Base-by-base conservation (phyloP, 2,888 invertebrate species). In the Orthosia gothica region DNA sequence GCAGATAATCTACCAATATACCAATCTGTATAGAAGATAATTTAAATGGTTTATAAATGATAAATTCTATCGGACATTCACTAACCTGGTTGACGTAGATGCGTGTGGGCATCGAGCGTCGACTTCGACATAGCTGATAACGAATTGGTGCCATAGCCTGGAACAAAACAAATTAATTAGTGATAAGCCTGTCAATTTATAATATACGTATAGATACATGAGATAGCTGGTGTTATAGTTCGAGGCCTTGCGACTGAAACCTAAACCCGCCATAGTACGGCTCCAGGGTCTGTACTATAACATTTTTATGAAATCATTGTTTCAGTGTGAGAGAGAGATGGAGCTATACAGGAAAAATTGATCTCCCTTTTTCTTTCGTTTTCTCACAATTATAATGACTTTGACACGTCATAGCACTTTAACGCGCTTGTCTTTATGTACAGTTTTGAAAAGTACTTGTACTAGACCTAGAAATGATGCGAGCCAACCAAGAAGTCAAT, bases 31-130 rank as follows among this genome's bases (percentile, higher is more conserved):
- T 57, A 57, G 15, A 40, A 40, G 40, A 40, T 40, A 40, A 40
- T 40, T 40, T 40, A 40, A 40, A 40, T 40, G 7, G n/a, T 52
- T 11, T 11, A n/a, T 20, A 5, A 23, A 9, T 59, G 16, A 40
- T 47, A n/a, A 23, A 59, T 59, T n/a, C 7, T 23, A 16, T 59
- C 13, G 16, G 26, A 54, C 5, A 55, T 76, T 52, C 40, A 90
- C 93, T 93, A 94, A 98, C 99, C 98, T 97, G 99, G 98, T 97
- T 99, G 99, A 92, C 99, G 97, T 89, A 99, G 97, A 97, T 99
- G 99, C 91, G 98, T 97, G 96, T 99, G 99, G 69, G 98, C 98
- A 95, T 99, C 99, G 94, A 99, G 97, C 86, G 98, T 98, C 89
- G 98, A 97, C 94, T 98, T 98, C 86, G 98, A 98, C 98, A 98